Conservation (phyloP, 2,797 vertebrate species). For the Enteromius afrohamiltoni region DNA sequence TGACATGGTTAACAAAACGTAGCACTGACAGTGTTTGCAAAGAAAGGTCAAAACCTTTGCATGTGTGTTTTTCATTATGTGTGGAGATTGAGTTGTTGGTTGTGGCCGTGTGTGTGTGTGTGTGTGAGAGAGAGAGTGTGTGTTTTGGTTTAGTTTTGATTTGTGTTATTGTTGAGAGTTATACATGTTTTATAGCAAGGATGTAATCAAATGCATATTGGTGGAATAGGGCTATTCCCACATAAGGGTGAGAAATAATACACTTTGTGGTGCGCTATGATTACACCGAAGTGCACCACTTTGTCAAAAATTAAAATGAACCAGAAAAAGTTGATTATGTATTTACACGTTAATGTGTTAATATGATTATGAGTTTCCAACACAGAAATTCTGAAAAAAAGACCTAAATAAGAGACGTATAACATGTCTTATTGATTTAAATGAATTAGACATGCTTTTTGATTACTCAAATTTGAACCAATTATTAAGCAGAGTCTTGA, state of each 20-base stretch:
- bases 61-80: conserved; percentile 10
- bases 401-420: no score
- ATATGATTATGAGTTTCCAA: background rate
- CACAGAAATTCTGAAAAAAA: background rate
- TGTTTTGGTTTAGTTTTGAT: background rate
- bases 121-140: background rate
- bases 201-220: background rate
- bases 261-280: background rate
- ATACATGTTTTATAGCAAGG: background rate
- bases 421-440: background rate
- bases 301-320: background rate
- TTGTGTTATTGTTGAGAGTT: background rate
- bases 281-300: background rate
- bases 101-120: background rate
- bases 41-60: conserved; percentile 2
- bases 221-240: background rate
- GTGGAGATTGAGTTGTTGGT: background rate
- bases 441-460: background rate
- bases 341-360: background rate
- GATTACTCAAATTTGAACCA: background rate
- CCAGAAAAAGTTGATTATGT: background rate
- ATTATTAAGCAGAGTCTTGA: background rate
- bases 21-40: background rate
- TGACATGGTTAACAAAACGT: background rate
- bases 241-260: background rate